A percentile compares a stretch with the other conserved stretches of the same genome.
Evolutionary conservation across 2,113 vertebrate genomes (phyloP).

Genomic region (Cololabis saira): DNA sequence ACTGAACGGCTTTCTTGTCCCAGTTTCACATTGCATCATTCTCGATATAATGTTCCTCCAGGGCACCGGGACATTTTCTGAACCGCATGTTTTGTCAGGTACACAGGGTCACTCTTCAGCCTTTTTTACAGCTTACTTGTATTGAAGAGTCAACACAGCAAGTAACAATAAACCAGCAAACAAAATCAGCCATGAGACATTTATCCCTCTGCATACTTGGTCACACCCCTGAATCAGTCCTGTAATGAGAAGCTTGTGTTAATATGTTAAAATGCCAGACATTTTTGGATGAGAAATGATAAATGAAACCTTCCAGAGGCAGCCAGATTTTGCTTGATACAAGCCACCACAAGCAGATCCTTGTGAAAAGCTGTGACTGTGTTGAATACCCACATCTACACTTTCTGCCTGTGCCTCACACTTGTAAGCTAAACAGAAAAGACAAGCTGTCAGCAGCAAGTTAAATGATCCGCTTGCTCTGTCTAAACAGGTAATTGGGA

Average conservation of each 20-base stretch:
- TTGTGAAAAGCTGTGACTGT: slow-evolving; percentile 24
- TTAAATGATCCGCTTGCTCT: slow-evolving; percentile 55
- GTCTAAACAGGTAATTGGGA: slow-evolving; percentile 47
- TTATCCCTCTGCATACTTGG: slow-evolving; percentile 40
- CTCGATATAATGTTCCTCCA: too few species aligned
- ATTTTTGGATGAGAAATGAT: slow-evolving; percentile 44
- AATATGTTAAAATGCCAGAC: slow-evolving; percentile 32
- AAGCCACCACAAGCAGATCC: slow-evolving; percentile 47
- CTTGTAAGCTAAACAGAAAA: slow-evolving; percentile 38
- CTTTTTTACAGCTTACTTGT: too few species aligned
- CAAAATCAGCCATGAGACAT: slow-evolving; percentile 63
- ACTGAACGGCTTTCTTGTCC: background rate
- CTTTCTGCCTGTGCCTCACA: slow-evolving; percentile 6
- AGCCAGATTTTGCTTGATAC: slow-evolving; percentile 7
- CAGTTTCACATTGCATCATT: too few species aligned
- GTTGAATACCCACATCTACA: background rate
- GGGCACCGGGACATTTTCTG: too few species aligned
- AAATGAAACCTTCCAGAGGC: slow-evolving; percentile 38
- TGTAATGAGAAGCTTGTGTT: slow-evolving; percentile 38
- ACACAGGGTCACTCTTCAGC: background rate
- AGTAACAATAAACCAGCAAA: slow-evolving; percentile 48
- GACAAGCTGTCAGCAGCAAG: slow-evolving; percentile 49
- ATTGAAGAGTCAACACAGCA: slow-evolving; percentile 15
- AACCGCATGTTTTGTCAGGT: too few species aligned
- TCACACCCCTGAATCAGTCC: slow-evolving; percentile 53